Evolutionary conservation across 2,888 invertebrate genomes (phyloP).

Genomic region (Steinernema carpocapsae): DNA sequence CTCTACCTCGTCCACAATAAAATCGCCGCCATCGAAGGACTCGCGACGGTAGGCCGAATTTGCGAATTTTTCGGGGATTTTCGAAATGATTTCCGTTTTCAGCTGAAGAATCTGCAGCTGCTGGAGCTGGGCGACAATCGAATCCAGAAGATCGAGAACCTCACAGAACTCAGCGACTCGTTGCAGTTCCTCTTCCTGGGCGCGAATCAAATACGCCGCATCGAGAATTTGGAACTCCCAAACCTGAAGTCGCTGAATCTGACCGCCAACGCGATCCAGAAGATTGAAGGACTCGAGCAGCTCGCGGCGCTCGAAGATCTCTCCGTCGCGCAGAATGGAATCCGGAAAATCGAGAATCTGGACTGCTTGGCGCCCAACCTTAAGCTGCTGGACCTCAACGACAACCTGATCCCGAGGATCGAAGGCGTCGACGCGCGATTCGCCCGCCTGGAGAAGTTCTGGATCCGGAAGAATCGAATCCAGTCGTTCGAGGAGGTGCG

Average conservation of each 20-base stretch:
- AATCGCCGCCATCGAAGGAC: constrained; percentile 69
- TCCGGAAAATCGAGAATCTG: constrained; percentile 80
- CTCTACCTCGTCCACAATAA: constrained; percentile 71
- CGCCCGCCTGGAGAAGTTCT: constrained; percentile 59
- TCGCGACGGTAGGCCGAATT: constrained; percentile 67
- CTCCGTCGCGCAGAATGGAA: constrained; percentile 81
- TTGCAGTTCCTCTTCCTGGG: constrained; percentile 87
- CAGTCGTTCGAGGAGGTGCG: constrained; percentile 66
- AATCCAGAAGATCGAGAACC: constrained; percentile 82
- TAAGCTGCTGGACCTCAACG: constrained; percentile 12
- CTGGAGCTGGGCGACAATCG: constrained; percentile 91
- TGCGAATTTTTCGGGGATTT: not conserved
- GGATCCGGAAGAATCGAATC: constrained; percentile 59
- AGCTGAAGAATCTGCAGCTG: constrained; percentile 78
- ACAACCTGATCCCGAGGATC: constrained; percentile 24
- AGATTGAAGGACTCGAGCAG: constrained; percentile 58
- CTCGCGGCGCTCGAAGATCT: constrained; percentile 50
- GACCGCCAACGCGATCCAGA: constrained; percentile 48
- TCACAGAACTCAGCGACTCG: constrained; percentile 79
- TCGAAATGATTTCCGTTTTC: not conserved
- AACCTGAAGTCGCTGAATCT: not conserved
- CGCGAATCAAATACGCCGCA: constrained; percentile 89
- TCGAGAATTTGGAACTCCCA: constrained; percentile 80
- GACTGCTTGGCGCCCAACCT: constrained; percentile 70
- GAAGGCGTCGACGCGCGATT: constrained; percentile 35